Conservation (phyloP, 2,888 invertebrate species). For the Cephus nigrinus region DNA sequence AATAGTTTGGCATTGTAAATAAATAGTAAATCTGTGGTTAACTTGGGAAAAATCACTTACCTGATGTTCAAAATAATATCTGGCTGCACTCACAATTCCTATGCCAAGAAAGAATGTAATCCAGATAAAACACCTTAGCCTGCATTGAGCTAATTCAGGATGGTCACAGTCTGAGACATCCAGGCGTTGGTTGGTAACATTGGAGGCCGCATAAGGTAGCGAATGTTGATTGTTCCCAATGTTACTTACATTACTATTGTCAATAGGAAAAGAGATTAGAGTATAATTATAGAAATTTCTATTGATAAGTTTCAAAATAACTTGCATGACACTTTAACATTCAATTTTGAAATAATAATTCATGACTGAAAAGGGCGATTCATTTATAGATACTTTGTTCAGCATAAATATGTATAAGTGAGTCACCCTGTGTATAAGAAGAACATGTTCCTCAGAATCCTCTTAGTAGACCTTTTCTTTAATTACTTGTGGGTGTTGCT, state of each 20-base stretch:
- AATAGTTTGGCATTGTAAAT: too few relatives aligned
- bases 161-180: slow-evolving; percentile 77
- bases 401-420: slow-evolving; percentile 49
- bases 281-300: slow-evolving; percentile 1
- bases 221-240: slow-evolving; percentile 46
- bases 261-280: slow-evolving; percentile 18
- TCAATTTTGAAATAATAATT: background rate
- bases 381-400: slow-evolving; percentile 33
- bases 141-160: slow-evolving; percentile 71
- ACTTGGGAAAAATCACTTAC: slow-evolving; percentile 52
- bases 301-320: background rate
- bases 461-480: slow-evolving; percentile 53
- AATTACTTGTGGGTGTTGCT: slow-evolving; percentile 57
- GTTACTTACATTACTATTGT: slow-evolving; percentile 50
- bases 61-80: slow-evolving; percentile 79
- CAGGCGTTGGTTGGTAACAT: slow-evolving; percentile 45
- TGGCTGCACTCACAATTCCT: slow-evolving; percentile 77
- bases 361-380: slow-evolving; percentile 39
- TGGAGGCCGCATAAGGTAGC: slow-evolving; percentile 43
- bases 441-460: slow-evolving; percentile 59
- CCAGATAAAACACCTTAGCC: slow-evolving; percentile 75
- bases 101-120: slow-evolving; percentile 78
- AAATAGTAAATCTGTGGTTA: too few relatives aligned
- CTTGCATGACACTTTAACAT: background rate
- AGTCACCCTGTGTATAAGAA: slow-evolving; percentile 60